Conservation (phyloP, 1,140 invertebrate species). For the Panagrolaimus sp. region DNA sequence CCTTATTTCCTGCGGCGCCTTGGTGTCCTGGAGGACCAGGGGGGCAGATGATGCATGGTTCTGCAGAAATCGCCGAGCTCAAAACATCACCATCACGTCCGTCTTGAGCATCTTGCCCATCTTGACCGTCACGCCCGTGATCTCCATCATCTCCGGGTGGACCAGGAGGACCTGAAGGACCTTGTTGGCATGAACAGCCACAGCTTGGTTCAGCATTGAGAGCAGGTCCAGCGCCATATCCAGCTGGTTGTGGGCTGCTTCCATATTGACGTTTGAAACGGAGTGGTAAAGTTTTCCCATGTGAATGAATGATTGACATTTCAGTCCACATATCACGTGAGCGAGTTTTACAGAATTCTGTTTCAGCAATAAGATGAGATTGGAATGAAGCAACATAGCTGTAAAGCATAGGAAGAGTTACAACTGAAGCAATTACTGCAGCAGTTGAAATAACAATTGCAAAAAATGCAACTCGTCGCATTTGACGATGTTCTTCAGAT, state of each 20-base stretch:
- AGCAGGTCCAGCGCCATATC: constrained; percentile 30
- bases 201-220: constrained; percentile 28
- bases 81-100: constrained; percentile 44
- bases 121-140: constrained; percentile 38
- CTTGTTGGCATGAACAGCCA: constrained; percentile 49
- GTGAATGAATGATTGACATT: constrained; percentile 49
- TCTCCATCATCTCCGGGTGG: constrained; percentile 38
- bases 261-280: constrained; percentile 48
- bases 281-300: neutral
- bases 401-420: constrained; percentile 58
- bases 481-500: constrained; percentile 37
- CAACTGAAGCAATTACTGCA: constrained; percentile 49
- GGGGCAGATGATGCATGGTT: constrained; percentile 57
- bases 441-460: constrained; percentile 49
- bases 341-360: constrained; percentile 57
- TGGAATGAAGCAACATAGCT: constrained; percentile 57
- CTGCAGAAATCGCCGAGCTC: constrained; percentile 43
- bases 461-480: constrained; percentile 53
- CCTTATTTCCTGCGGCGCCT: constrained; percentile 52
- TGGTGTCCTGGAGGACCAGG: constrained; percentile 36
- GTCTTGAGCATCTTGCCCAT: constrained; percentile 46
- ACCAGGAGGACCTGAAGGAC: constrained; percentile 44
- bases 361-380: constrained; percentile 51
- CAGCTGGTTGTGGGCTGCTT: constrained; percentile 24
- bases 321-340: constrained; percentile 58